Evolutionary conservation across 2,113 vertebrate genomes (phyloP).

Genomic region (Neopipo cinnamomea): DNA sequence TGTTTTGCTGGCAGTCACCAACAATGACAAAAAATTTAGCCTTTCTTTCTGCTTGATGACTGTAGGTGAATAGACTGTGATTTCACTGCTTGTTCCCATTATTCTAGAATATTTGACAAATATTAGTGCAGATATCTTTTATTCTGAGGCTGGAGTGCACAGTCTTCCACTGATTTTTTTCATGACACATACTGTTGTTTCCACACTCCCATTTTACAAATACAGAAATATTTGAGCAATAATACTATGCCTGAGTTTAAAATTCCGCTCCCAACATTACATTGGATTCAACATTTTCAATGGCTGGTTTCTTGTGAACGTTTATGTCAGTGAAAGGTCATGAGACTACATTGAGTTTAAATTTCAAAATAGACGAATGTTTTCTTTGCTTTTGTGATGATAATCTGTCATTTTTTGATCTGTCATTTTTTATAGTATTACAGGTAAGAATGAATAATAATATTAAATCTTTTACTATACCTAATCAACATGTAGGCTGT

Average conservation of each 20-base stretch:
- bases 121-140: slow-evolving; percentile 21
- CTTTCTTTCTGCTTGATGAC: not conserved
- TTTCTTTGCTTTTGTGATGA: not conserved
- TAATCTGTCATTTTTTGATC: not conserved
- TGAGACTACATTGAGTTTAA: not conserved
- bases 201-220: not conserved
- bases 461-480: not conserved
- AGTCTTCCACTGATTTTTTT: not conserved
- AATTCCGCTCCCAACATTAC: not conserved
- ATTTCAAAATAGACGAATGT: not conserved
- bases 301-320: not conserved
- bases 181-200: not conserved
- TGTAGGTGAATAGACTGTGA: slow-evolving; percentile 23
- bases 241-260: not conserved
- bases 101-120: not conserved
- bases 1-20: not conserved
- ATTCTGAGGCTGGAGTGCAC: not conserved
- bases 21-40: not conserved
- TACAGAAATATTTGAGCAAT: not conserved
- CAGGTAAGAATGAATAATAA: not conserved
- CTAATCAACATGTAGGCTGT: not conserved
- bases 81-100: slow-evolving; percentile 6
- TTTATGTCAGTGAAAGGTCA: not conserved
- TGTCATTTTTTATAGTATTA: not conserved
- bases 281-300: not conserved